A percentile compares a stretch with the other conserved stretches of the same genome.
Conservation (phyloP, 1,140 invertebrate genomes). For the Gerris buenoi region DNA sequence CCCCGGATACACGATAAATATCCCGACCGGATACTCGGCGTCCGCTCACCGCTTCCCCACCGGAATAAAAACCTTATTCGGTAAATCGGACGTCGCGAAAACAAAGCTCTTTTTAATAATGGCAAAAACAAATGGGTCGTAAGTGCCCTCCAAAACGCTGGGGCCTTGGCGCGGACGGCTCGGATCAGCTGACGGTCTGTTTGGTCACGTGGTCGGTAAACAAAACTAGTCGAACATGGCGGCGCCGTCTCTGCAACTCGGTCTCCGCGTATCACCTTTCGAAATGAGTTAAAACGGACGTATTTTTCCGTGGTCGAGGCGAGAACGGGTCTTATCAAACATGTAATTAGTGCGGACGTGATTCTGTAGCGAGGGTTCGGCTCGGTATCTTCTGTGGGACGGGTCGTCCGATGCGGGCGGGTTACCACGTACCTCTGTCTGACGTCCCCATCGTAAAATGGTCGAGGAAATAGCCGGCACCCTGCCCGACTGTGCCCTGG, state of each 20-base stretch:
- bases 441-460: slow-evolving; percentile 24
- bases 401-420: neutral
- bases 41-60: too few species aligned
- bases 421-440: neutral
- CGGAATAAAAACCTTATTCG: too few species aligned
- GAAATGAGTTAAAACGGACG: neutral
- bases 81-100: too few species aligned
- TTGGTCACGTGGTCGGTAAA: slow-evolving; percentile 13
- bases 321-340: neutral
- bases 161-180: slow-evolving; percentile 13
- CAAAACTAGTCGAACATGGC: neutral
- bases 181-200: slow-evolving; percentile 12
- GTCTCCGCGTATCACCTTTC: neutral
- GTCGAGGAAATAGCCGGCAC: slow-evolving; percentile 26
- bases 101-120: too few species aligned
- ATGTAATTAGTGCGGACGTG: neutral
- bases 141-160: slow-evolving; percentile 22
- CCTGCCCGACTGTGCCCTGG: slow-evolving; percentile 66
- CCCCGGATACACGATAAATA: slow-evolving; percentile 26
- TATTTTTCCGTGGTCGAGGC: neutral
- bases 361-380: too few species aligned
- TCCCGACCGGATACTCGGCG: too few species aligned
- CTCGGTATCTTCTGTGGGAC: neutral
- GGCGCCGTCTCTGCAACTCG: neutral
- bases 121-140: slow-evolving; percentile 29